phyloP scores from a whole-genome alignment of 2,113 vertebrate species.

The Mionectes macconnelli region DNA sequence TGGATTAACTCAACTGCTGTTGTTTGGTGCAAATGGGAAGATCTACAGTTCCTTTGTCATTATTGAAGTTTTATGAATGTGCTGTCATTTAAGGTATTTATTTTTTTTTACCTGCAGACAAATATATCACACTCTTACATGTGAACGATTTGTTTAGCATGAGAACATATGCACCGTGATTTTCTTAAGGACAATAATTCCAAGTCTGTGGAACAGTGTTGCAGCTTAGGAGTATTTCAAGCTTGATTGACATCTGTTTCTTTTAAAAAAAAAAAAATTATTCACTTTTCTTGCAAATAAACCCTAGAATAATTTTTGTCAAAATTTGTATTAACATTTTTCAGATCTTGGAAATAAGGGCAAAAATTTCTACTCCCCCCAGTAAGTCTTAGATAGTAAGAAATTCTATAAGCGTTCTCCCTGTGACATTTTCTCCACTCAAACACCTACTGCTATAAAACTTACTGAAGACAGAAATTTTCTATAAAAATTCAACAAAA shows the following conservation, averaged over 20 bases:
- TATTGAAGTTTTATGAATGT: not conserved
- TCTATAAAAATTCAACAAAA: not conserved
- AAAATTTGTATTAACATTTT: not conserved
- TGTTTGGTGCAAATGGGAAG: not conserved
- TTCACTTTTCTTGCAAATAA: slow-evolving; percentile 15
- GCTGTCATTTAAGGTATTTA: not conserved
- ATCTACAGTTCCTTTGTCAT: not conserved
- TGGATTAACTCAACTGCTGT: not conserved
- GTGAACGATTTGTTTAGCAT: not conserved
- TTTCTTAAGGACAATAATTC: not conserved
- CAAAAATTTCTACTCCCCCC: not conserved
- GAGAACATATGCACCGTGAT: not conserved
- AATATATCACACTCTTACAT: not conserved
- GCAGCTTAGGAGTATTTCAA: not conserved
- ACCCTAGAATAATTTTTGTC: not conserved
- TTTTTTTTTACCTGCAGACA: not conserved
- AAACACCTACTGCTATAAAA: not conserved
- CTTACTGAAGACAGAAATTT: not conserved
- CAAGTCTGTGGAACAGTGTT: not conserved
- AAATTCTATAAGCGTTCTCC: not conserved
- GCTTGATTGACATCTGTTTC: not conserved
- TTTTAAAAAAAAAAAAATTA: not conserved
- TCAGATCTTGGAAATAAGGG: not conserved
- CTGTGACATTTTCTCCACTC: not conserved
- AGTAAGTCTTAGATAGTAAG: not conserved